Conservation (phyloP, 2,888 invertebrate species). For the Drosophila anomalata region DNA sequence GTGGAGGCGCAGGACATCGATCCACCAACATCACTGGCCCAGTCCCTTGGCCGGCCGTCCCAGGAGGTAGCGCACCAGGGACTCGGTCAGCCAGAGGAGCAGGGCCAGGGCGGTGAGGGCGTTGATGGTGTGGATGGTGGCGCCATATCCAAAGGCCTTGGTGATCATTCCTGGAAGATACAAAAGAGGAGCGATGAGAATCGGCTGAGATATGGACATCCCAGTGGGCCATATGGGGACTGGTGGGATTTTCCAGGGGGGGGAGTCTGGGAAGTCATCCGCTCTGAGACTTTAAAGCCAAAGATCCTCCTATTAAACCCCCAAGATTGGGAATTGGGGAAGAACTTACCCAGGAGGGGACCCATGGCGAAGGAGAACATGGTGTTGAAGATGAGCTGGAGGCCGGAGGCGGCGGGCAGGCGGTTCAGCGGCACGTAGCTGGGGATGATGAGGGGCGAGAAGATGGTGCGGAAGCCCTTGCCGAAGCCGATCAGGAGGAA, state of each 20-base stretch:
- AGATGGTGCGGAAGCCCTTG: conserved; percentile 90
- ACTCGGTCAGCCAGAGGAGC: conserved; percentile 74
- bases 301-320: no score
- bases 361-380: conserved; percentile 86
- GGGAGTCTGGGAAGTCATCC: no score
- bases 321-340: neutral
- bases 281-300: no score
- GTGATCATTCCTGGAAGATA: conserved; percentile 71
- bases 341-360: conserved; percentile 87
- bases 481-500: conserved; percentile 88
- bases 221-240: no score
- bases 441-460: conserved; percentile 89
- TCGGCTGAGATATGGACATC: no score
- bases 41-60: conserved; percentile 53
- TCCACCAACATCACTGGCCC: conserved; percentile 22
- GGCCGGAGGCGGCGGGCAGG: conserved; percentile 89
- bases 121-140: conserved; percentile 79
- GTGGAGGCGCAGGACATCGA: neutral
- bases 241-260: no score
- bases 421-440: conserved; percentile 88
- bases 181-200: no score
- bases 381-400: conserved; percentile 88
- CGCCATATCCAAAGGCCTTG: conserved; percentile 69
- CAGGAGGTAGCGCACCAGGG: conserved; percentile 62
- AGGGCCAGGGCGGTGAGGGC: conserved; percentile 71